phyloP scores from a whole-genome alignment of 1,140 invertebrate species.

The Lasioglossum albipes region DNA sequence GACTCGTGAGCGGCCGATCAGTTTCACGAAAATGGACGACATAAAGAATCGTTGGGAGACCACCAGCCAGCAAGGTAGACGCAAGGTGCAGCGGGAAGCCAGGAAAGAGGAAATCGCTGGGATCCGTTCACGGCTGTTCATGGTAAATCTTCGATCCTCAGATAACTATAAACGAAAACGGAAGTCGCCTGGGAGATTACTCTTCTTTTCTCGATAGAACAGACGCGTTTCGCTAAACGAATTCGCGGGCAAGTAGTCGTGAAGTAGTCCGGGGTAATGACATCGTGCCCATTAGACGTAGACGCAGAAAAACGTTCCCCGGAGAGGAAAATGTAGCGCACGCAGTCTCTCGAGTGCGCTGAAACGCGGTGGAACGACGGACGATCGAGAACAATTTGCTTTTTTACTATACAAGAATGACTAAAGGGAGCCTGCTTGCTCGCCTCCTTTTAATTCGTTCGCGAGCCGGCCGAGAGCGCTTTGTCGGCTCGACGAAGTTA shows the following conservation, averaged over 20 bases:
- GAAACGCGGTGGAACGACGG: neutral
- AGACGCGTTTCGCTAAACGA: no score
- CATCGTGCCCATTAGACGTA: constrained; percentile 34
- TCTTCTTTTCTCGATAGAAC: no score
- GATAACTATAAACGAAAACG: neutral
- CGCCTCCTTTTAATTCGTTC: no score
- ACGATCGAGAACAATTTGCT: neutral
- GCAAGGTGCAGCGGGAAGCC: constrained; percentile 88
- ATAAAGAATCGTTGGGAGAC: constrained; percentile 89
- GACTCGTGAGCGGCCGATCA: constrained; percentile 86
- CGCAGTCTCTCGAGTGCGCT: constrained; percentile 10
- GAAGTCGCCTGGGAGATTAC: neutral
- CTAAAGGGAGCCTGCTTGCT: no score
- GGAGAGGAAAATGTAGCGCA: constrained; percentile 23
- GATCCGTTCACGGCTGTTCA: constrained; percentile 90
- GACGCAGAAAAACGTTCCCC: constrained; percentile 27
- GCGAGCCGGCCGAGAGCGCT: neutral
- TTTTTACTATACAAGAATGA: neutral
- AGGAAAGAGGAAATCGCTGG: constrained; percentile 93
- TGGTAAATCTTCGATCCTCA: constrained; percentile 80
- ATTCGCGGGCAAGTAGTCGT: neutral
- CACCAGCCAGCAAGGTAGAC: constrained; percentile 82
- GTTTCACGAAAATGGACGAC: constrained; percentile 91
- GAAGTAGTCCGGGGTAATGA: constrained; percentile 37
- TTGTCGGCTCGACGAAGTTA: neutral